Percentiles rank a stretch among this genome's conserved stretches.
Conservation (phyloP, 2,888 invertebrate genomes). For the Eremobia ochroleuca region DNA sequence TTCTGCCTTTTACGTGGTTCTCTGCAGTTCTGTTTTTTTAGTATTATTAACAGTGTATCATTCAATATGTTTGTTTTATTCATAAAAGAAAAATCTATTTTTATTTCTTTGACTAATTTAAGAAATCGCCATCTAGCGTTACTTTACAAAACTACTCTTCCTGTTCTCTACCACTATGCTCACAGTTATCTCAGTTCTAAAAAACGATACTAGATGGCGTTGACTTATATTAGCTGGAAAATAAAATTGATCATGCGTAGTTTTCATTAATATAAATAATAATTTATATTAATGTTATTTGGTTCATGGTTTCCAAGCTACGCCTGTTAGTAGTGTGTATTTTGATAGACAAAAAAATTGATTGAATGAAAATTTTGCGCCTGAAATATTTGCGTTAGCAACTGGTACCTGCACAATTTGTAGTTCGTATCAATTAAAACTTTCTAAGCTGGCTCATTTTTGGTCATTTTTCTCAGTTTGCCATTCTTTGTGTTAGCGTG, state of each 20-base stretch:
- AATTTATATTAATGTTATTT: background rate
- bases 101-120: too few relatives aligned
- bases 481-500: too few relatives aligned
- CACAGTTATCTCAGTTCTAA: background rate
- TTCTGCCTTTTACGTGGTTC: too few relatives aligned
- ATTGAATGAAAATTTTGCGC: background rate
- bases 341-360: background rate
- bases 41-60: too few relatives aligned
- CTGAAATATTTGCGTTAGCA: constrained; percentile 11
- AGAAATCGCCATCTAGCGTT: constrained; percentile 13
- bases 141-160: background rate
- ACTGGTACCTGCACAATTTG: background rate
- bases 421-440: background rate
- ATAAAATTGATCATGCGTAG: background rate
- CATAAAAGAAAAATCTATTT: background rate
- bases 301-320: background rate
- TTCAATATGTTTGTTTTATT: too few relatives aligned
- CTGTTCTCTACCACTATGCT: background rate
- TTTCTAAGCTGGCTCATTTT: background rate
- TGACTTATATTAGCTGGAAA: background rate
- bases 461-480: background rate
- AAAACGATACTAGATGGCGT: constrained; percentile 7
- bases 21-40: too few relatives aligned
- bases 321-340: accelerated
- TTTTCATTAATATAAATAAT: background rate